Evolutionary conservation across 2,113 vertebrate species (phyloP), one percentile per base, ranked within the genome.

Genomic region (Leucosticte australis): DNA sequence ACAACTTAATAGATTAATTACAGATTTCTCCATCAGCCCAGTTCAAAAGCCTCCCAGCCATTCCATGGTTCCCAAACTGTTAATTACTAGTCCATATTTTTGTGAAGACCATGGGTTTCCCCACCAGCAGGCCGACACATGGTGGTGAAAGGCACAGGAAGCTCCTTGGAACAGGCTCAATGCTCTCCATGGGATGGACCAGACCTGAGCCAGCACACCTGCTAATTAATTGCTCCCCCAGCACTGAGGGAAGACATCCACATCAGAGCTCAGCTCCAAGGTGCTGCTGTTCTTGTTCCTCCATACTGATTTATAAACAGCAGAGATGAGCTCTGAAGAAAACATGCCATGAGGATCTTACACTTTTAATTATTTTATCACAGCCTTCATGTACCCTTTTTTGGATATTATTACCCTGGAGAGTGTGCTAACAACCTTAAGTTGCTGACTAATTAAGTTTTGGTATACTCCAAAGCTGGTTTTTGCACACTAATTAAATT

Each of bases 361-460:
- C 63, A 60, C 35, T 93, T 96, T 95, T 95, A 97, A 96, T 97
- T 97, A 97, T 93, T 94, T 97, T 92, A 95, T 95, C 42, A 16
- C 81, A 95, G 69, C 37, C 84, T 83, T 95, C 95, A 91, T 13
- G 0, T 91, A 90, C 57, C 50, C 62, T 93, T 96, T 97, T 95
- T 94, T 84, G 81, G 83, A 47, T 94, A 91, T 94, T 93, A 94
- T 95, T 96, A 96, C 77, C 70, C 93, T 68, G 87, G 97, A 95
- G 95, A 96, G 35, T 37, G 73, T 4, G 26, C 94, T 97, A 98
- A 98, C 96, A 97, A 95, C 84, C 83, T 83, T 89, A 96, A 96
- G 95, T 95, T 98, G 95, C 97, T 98, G 97, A 97, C 91, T 98
- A 97, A 98, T 97, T 97, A 91, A 95, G 92, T 97, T 97, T 79